phyloP scores from a whole-genome alignment of 2,797 vertebrate species.

The Lates japonicus region DNA sequence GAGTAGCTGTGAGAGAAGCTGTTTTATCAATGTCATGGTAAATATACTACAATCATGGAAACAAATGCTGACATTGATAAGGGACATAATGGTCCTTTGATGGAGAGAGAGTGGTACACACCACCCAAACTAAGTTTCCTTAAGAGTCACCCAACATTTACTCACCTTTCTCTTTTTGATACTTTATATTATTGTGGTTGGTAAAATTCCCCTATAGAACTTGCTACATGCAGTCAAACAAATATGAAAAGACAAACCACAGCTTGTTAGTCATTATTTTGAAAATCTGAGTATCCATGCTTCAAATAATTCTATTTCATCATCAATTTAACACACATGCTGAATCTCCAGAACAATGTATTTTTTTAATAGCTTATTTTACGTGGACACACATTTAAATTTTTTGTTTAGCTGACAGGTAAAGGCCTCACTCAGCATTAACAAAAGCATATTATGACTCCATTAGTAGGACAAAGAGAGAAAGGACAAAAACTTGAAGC shows the following conservation, averaged over 20 bases:
- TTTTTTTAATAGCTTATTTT: background rate
- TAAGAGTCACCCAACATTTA: background rate
- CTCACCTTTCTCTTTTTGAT: slow-evolving; percentile 12
- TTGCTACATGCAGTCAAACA: background rate
- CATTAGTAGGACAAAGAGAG: background rate
- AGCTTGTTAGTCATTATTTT: background rate
- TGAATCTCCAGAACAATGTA: background rate
- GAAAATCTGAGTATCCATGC: background rate
- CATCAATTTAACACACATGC: slow-evolving; percentile 2
- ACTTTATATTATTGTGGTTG: background rate
- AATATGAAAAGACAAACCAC: slow-evolving; percentile 7
- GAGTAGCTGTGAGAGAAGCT: slow-evolving; percentile 22
- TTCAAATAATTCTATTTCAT: background rate
- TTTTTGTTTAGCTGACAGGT: slow-evolving; percentile 9
- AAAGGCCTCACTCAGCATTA: slow-evolving; percentile 20
- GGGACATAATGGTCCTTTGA: slow-evolving; percentile 20
- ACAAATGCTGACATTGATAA: slow-evolving; percentile 42
- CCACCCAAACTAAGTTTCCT: background rate
- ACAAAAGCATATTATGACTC: slow-evolving; percentile 15
- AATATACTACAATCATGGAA: slow-evolving; percentile 33
- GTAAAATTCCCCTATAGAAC: background rate
- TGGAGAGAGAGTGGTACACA: slow-evolving; percentile 2
- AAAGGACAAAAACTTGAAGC: background rate
- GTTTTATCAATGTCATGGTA: slow-evolving; percentile 46
- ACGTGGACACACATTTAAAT: background rate